Evolutionary conservation across 2,113 vertebrate genomes (phyloP).

Genomic region (Odocoileus hemionus): DNA sequence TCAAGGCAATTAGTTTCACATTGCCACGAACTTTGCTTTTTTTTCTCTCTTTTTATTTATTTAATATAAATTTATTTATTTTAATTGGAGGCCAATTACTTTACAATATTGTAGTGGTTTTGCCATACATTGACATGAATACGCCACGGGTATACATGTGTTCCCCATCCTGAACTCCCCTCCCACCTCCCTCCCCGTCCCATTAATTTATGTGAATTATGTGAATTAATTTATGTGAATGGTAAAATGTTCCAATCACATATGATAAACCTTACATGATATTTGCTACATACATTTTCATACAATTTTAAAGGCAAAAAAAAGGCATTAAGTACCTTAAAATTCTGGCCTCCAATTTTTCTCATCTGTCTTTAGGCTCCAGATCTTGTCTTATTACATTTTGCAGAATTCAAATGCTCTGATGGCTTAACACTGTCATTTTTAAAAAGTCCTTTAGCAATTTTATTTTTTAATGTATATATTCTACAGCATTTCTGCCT

Average conservation of each 20-base stretch:
- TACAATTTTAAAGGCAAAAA: neutral
- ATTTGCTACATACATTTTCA: neutral
- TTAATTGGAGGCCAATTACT: neutral
- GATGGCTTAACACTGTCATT: neutral
- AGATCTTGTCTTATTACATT: neutral
- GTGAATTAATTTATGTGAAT: neutral
- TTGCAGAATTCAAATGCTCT: neutral
- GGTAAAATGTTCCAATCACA: neutral
- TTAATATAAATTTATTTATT: neutral
- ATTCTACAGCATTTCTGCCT: slow-evolving; percentile 16
- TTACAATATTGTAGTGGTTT: neutral
- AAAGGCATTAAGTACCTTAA: neutral
- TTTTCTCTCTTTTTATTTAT: neutral
- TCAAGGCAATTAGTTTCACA: neutral
- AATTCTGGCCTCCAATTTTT: slow-evolving; percentile 7
- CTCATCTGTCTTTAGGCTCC: neutral
- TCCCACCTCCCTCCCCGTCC: neutral
- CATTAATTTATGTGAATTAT: neutral
- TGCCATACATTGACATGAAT: neutral
- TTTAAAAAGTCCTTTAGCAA: neutral
- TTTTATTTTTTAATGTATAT: neutral
- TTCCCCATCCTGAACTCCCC: neutral
- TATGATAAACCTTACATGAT: neutral
- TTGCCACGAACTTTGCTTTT: neutral
- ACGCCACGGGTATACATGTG: accelerated